These are phyloP conservation scores for Pelobates cultripes DNA, from an alignment of 2,797 vertebrate species.

Conservation along the genomic window DNA sequence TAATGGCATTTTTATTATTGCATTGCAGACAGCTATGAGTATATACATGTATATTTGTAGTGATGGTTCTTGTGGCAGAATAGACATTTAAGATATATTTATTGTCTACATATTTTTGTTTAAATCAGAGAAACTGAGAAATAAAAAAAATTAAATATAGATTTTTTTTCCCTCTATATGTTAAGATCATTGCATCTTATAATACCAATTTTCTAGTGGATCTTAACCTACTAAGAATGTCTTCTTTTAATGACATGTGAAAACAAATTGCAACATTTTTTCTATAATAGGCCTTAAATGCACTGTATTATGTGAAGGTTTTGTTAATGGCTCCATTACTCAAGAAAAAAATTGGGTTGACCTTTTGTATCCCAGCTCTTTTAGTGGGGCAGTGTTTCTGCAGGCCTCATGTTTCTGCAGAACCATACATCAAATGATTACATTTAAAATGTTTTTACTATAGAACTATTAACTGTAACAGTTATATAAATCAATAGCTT, in stretches of 20 bases:
- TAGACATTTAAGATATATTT: neutral
- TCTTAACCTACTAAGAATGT: conserved; percentile 48
- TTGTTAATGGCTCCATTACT: conserved; percentile 56
- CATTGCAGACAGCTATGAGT: no score
- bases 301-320: conserved; percentile 56
- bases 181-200: conserved; percentile 30
- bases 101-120: neutral
- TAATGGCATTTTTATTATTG: no score
- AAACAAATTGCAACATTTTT: conserved; percentile 57
- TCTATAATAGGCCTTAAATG: conserved; percentile 57
- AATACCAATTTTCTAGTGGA: conserved; percentile 38
- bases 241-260: conserved; percentile 52
- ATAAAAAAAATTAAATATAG: neutral
- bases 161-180: conserved; percentile 4
- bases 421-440: conserved; percentile 68
- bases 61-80: neutral
- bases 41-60: no score
- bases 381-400: conserved; percentile 54
- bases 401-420: conserved; percentile 49
- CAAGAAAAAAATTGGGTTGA: conserved; percentile 56
- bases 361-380: conserved; percentile 55
- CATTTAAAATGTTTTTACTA: conserved; percentile 69
- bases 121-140: neutral
- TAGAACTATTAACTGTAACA: conserved; percentile 67
- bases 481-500: conserved; percentile 67